Base-by-base conservation (phyloP, 2,113 vertebrate genomes). In the Dasypus novemcinctus region DNA sequence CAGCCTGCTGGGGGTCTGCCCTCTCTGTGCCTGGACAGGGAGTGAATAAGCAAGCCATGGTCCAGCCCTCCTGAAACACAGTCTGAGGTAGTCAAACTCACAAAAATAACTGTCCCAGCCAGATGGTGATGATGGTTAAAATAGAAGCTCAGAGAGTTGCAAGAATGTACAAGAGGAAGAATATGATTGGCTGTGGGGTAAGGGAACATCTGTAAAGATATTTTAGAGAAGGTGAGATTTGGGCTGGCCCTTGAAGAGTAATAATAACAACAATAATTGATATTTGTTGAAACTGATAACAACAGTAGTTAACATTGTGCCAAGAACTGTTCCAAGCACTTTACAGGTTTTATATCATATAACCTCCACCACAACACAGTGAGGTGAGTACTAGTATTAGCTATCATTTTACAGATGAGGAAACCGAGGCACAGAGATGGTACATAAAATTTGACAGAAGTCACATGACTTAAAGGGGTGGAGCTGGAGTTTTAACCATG, bases 171-270 rank as follows among this genome's bases (percentile, higher is more conserved):
- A 21, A 68, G 33, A 41, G 46, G 29, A 10, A 66, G 59, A 80
- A 46, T 1, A 0, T 13, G 54, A 11, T 1, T 2, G 1, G 78
- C 63, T 71, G 41, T 5, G 4, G 36, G 52, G 52, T 7, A 5
- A 85, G 38, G 68, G 38, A 23, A n/a, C 63, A 3, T 63, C n/a
- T 27, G 11, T 15, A 21, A 52, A n/a, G 20, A 59, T 7, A 29
- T 10, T 43, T n/a, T 2, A 52, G 54, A 72, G 64, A 64, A 43
- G 33, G 36, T 11, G 29, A 85, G 5, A 13, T 25, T 36, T 5
- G 12, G 49, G 80, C 17, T 36, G 43, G 38, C 4, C 25, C 38
- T 49, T 5, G 31, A 86, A 9, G 66, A 80, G 15, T 54, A 64
- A 8, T 13, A 9, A 27, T 23, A 13, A 36, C 38, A 23, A 31